Base-by-base conservation (phyloP, 2,888 invertebrate species). In the Drosophila flavopinicola region DNA sequence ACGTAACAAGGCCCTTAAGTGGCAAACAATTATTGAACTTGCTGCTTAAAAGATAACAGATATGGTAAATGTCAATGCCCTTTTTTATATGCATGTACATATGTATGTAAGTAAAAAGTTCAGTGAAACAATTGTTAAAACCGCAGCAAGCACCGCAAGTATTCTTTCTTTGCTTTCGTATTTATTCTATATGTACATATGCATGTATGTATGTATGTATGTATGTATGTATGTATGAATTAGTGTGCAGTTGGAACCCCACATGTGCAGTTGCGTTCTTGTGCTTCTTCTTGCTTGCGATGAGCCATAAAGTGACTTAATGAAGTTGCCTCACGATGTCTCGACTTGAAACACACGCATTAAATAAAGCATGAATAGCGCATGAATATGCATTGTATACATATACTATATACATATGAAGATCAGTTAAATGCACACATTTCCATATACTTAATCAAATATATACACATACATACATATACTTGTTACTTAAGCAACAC, bases 271-370 rank as follows among this genome's bases (percentile, higher is more conserved):
- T 35, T 49, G 23, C 41, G 13, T 32, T 20, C 4, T n/a, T n/a
- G n/a, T n/a, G 29, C 35, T 52, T 54, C 49, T 30, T 51, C 37
- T 37, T 20, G 23, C 6, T 27, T 15, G 53, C 51, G 74, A 67
- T 66, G 73, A 39, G 58, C 44, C 57, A 56, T 66, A 56, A 51
- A 45, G 51, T 45, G 45, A 42, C 39, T 54, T 56, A 27, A 54
- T 52, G 61, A 39, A 44, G 52, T 56, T 49, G 45, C 61, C 58
- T 78, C 78, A 83, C 56, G 64, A 59, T 83, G 86, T 78, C 68
- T 85, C 57, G 78, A 47, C 71, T 61, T 4, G 37, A 37, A 33
- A 11, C 33, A 47, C 33, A 67, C 10, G 37, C 66, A 37, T 54
- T 30, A 56, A 25, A 15, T 13, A 45, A 45, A 6, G 13, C 45